Conservation (phyloP, 2,888 invertebrate genomes). For the Odontomyia ornata region DNA sequence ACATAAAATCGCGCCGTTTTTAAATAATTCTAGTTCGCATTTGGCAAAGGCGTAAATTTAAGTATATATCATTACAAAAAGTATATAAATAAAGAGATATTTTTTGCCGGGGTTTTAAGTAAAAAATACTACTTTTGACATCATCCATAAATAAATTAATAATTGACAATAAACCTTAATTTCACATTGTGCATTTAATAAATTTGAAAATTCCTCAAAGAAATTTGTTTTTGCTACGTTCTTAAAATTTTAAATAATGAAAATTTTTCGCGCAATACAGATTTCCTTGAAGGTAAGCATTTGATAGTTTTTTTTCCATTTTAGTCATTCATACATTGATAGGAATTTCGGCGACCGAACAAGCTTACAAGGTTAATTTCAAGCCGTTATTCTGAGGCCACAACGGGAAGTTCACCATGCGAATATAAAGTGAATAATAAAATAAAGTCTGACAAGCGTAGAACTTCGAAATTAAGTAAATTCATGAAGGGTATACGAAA, state of each 20-base stretch:
- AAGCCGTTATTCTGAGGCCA: background rate
- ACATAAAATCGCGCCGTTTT: background rate
- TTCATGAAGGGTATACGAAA: background rate
- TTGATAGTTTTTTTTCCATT: background rate
- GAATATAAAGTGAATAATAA: background rate
- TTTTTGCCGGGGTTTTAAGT: background rate
- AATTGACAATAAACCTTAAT: background rate
- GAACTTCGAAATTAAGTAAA: background rate
- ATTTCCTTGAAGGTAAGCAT: conserved; percentile 24
- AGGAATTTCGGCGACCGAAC: background rate
- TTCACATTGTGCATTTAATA: background rate
- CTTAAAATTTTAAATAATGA: conserved; percentile 10
- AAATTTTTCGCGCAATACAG: conserved; percentile 9
- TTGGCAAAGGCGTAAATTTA: background rate
- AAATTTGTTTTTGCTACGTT: conserved; percentile 6
- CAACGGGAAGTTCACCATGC: background rate
- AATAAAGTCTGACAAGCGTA: background rate
- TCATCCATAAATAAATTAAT: too few species aligned
- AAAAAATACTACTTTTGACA: too few species aligned
- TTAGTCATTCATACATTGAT: background rate
- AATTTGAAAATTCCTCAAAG: conserved; percentile 19
- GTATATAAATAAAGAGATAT: background rate
- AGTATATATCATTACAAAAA: background rate
- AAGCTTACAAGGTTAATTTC: background rate
- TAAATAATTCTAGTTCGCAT: background rate